Base-by-base conservation (phyloP, 64 coral and sea anemone genomes). In the Astreopora myriophthalma region DNA sequence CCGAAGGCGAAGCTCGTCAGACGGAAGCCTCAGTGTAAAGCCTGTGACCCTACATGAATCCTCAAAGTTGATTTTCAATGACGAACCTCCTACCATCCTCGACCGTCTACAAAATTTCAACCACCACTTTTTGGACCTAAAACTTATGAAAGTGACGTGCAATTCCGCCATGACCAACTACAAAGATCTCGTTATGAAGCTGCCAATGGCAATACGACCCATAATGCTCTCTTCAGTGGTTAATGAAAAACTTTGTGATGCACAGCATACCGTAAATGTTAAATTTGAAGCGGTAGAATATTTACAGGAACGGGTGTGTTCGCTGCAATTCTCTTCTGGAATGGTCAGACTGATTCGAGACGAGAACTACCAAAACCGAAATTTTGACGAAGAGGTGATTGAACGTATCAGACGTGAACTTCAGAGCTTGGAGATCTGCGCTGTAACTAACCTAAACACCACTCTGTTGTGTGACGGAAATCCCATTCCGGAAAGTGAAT, bases 401-500 rank as follows among this genome's bases (percentile, higher is more conserved):
- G 55, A 17, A 64, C 23, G 5, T 23, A 38, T 63, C 7, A 22
- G 39, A 48, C 71, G 68, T 28, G 31, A 68, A 12, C 78, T 92
- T 22, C 35, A 48, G 2, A 17, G 48, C 8, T 73, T 92, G 14
- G 37, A 62, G 12, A 33, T 85, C n/a, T 40, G 3, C 23, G 70
- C 17, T 24, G 69, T 72, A 28, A 20, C 28, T 0, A 65, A 48
- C 31, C 79, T 96, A n/a, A 69, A 39, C 8, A 93, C 90, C 14
- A 9, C 20, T 3, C 86, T 96, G 33, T 42, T 76, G 0, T 89
- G 37, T 33, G 16, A 93, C 6, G 94, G 51, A 6, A 13, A 0
- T 17, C 11, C 29, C 6, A 89, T 96, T 37, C 72, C 86, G 16
- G 91, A 38, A 17, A 96, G 90, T 82, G 34, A 86, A 37, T 30